These are phyloP conservation scores for Xiphophorus couchianus DNA, from an alignment of 2,113 vertebrate genomes.

Conservation along the genomic window DNA sequence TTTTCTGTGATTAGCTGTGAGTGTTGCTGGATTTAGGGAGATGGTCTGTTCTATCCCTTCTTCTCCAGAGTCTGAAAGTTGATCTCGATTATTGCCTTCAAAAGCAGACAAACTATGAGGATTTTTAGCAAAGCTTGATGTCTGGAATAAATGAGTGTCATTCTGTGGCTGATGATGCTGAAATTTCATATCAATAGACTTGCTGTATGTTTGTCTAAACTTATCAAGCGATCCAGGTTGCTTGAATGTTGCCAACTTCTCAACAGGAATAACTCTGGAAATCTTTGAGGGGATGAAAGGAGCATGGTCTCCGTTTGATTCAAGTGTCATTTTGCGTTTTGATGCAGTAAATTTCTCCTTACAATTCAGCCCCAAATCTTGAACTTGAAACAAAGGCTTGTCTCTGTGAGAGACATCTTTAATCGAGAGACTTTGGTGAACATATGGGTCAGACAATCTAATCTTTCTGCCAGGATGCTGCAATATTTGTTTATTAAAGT, in stretches of 20 bases:
- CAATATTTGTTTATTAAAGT: conserved; percentile 44
- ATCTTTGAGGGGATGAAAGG: conserved; percentile 49
- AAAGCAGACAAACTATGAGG: neutral
- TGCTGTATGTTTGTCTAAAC: conserved; percentile 87
- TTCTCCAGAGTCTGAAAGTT: neutral
- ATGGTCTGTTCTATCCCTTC: neutral
- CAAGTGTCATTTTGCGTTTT: conserved; percentile 66
- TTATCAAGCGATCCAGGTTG: conserved; percentile 87
- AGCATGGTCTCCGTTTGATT: conserved; percentile 3
- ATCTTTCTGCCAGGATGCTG: conserved; percentile 35
- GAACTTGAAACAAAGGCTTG: conserved; percentile 12
- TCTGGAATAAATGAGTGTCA: neutral
- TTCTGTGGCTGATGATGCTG: neutral
- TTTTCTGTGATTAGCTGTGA: conserved; percentile 36
- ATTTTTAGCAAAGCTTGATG: neutral
- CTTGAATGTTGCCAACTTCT: conserved; percentile 74
- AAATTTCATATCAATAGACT: conserved; percentile 35
- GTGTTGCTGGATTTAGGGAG: conserved; percentile 35
- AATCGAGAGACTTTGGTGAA: conserved; percentile 54
- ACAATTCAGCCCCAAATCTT: conserved; percentile 5
- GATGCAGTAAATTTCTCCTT: conserved; percentile 9
- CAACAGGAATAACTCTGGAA: conserved; percentile 30
- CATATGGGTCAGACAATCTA: conserved; percentile 63
- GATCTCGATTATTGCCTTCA: conserved; percentile 13
- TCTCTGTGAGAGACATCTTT: neutral